phyloP scores from a whole-genome alignment of 2,888 invertebrate species.

The Litoditis marina region DNA sequence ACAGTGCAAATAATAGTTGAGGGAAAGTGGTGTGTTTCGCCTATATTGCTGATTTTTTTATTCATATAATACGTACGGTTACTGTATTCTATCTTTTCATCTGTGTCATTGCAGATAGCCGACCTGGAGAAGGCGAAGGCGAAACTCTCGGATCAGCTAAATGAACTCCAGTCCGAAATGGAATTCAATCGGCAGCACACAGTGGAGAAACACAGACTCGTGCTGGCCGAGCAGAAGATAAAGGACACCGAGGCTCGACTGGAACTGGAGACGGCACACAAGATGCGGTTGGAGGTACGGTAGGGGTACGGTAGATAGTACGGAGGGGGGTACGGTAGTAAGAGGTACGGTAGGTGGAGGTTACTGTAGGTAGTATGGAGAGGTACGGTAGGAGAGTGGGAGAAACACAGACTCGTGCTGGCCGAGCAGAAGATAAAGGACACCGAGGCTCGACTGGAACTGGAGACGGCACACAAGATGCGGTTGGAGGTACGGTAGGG shows the following conservation, averaged over 20 bases:
- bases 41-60: background rate
- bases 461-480: slow-evolving; percentile 74
- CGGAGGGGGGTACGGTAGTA: too few species aligned
- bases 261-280: slow-evolving; percentile 72
- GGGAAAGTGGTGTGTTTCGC: too few species aligned
- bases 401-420: slow-evolving; percentile 69
- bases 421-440: slow-evolving; percentile 28
- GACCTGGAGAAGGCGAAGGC: slow-evolving; percentile 36
- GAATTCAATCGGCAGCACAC: slow-evolving; percentile 29
- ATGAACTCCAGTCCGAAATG: slow-evolving; percentile 30
- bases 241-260: slow-evolving; percentile 26
- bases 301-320: too few species aligned
- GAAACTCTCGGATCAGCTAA: slow-evolving; percentile 28
- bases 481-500: slow-evolving; percentile 74
- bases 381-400: too few species aligned
- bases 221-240: slow-evolving; percentile 63
- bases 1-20: too few species aligned
- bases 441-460: slow-evolving; percentile 26
- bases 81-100: background rate
- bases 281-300: slow-evolving; percentile 75
- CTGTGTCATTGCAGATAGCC: slow-evolving; percentile 25
- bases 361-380: too few species aligned
- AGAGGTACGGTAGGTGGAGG: too few species aligned
- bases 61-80: background rate
- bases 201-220: slow-evolving; percentile 67